Conservation (phyloP, 2,113 vertebrate genomes). For the Spea bombifrons region DNA sequence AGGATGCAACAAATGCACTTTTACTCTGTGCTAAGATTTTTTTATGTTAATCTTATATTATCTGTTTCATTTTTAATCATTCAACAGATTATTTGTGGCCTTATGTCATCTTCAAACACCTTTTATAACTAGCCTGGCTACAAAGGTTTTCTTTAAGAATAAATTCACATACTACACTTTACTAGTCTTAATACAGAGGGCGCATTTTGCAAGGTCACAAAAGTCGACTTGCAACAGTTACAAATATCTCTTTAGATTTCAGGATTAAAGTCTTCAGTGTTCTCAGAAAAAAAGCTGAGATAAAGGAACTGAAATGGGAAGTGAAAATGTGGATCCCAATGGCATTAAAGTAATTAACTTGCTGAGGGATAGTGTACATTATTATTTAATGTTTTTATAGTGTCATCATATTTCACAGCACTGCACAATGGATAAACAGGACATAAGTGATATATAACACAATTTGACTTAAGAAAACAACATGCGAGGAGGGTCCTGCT, state of each 20-base stretch:
- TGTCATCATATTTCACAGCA: no score
- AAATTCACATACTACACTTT: not conserved
- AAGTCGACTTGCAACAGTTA: not conserved
- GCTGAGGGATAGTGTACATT: not conserved
- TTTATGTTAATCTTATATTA: not conserved
- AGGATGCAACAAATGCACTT: not conserved
- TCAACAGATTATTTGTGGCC: not conserved
- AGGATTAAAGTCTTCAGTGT: slow-evolving; percentile 17
- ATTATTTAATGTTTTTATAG: no score
- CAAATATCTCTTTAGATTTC: slow-evolving; percentile 1
- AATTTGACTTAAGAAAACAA: no score
- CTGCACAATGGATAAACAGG: no score
- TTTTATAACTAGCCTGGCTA: not conserved
- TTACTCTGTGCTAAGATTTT: not conserved
- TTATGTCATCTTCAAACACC: not conserved
- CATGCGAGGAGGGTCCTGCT: no score
- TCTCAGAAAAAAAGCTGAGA: not conserved
- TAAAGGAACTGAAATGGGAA: not conserved
- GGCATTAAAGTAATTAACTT: slow-evolving; percentile 18
- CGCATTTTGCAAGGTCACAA: slow-evolving; percentile 18
- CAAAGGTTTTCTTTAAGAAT: not conserved
- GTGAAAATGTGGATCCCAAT: not conserved
- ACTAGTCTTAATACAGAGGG: not conserved
- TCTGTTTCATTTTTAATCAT: not conserved
- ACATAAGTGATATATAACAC: no score